Evolutionary conservation across 2,888 invertebrate genomes (phyloP), one percentile per base, ranked within the genome.

Genomic region (Ferdinandea cuprea): DNA sequence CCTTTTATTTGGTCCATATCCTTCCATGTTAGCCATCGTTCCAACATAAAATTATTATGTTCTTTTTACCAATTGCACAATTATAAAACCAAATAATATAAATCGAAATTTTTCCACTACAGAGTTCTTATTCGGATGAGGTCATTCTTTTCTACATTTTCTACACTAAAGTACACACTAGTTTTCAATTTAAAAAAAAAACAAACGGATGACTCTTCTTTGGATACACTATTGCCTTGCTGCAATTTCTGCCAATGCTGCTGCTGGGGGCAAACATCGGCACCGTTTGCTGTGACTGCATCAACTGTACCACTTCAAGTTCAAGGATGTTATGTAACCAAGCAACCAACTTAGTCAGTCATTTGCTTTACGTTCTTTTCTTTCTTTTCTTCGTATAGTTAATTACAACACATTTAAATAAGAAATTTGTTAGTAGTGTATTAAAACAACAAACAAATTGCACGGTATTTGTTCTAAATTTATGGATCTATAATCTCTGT

Each of bases 251-350:
- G n/a, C n/a, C n/a, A n/a, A n/a, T n/a, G 58, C 44, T 63, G 52
- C 21, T 65, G 63, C 19, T 65, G 54, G n/a, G 40, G 54, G 37
- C 46, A 46, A 68, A 72, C 61, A 63, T 2, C 25, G 76, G 71
- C 21, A 76, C 71, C 72, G 44, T 44, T 61, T 72, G 72, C 73
- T 66, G 13, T 61, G 61, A 78, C 78, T 83, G 78, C 72, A 83
- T 78, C 83, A 83, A 83, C 83, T 83, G 83, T 83, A 83, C 83
- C 83, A 87, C 87, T 89, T 89, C 90, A 90, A 90, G 90, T 90
- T 90, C 90, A 90, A 90, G 90, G 90, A 89, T 90, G 88, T 90
- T 90, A 90, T 90, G 90, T 87, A 89, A 89, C 78, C 68, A 83
- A 44, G 78, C 83, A 78, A 83, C 77, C 68, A 71, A 77, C 15